Evolutionary conservation across 2,113 vertebrate genomes (phyloP).

Genomic region (Paramormyrops kingsleyae): DNA sequence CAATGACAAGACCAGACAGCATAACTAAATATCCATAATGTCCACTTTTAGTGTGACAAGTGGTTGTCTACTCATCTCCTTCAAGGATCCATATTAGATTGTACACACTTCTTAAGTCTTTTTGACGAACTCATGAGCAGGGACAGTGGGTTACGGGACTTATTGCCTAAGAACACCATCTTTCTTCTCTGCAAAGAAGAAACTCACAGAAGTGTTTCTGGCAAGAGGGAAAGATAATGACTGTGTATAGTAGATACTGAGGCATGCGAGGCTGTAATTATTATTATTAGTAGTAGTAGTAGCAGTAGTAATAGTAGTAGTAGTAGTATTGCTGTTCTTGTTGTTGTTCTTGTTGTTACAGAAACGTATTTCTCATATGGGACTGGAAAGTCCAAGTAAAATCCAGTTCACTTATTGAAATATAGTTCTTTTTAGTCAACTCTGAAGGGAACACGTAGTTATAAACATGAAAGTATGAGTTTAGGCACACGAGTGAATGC

Average conservation of each 20-base stretch:
- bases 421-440: background rate
- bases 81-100: background rate
- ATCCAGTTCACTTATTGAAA: background rate
- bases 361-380: background rate
- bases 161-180: background rate
- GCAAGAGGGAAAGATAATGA: background rate
- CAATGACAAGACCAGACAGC: background rate
- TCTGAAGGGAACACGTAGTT: background rate
- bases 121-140: background rate
- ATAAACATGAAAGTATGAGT: background rate
- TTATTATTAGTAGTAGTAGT: background rate
- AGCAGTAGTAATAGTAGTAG: too few species aligned
- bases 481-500: background rate
- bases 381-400: background rate
- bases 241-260: background rate
- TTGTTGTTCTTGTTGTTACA: background rate
- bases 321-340: background rate
- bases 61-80: background rate
- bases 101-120: background rate
- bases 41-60: background rate
- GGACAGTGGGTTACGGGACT: background rate
- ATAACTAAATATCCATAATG: background rate
- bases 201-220: background rate
- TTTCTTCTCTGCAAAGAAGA: background rate
- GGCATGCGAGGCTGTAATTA: background rate